A percentile compares a stretch with the other conserved stretches of the same genome.
Evolutionary conservation across 2,888 invertebrate species (phyloP).

Genomic region (Peribatodes rhomboidaria): DNA sequence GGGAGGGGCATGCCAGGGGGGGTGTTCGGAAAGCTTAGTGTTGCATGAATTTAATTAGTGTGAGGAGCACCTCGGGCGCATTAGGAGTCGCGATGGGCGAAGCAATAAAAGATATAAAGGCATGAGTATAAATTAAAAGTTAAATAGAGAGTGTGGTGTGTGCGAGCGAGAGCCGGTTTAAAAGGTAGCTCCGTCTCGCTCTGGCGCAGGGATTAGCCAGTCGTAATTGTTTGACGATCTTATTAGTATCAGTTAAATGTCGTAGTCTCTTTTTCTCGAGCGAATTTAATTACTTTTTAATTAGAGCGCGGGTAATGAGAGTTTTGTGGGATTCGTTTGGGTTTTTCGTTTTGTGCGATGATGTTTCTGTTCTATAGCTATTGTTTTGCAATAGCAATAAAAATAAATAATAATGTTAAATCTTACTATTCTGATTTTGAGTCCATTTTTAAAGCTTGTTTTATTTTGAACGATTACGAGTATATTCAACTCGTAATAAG

Average conservation of each 20-base stretch:
- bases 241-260: conserved; percentile 87
- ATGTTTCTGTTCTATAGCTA: conserved; percentile 49
- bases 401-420: neutral
- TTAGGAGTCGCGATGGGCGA: conserved; percentile 86
- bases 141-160: conserved; percentile 81
- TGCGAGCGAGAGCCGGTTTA: conserved; percentile 59
- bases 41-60: conserved; percentile 87
- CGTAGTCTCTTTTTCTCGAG: conserved; percentile 83
- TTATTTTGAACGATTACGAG: neutral
- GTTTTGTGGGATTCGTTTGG: conserved; percentile 70
- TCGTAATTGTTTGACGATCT: conserved; percentile 87
- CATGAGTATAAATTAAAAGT: conserved; percentile 87
- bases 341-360: conserved; percentile 59
- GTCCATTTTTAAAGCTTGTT: too few relatives aligned
- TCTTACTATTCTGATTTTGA: neutral
- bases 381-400: neutral
- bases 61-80: conserved; percentile 85
- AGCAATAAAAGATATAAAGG: conserved; percentile 87
- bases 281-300: conserved; percentile 86
- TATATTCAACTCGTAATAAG: too few relatives aligned
- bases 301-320: conserved; percentile 81
- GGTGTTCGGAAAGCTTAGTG: conserved; percentile 76
- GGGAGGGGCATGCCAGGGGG: conserved; percentile 58
- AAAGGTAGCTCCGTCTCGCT: conserved; percentile 52
- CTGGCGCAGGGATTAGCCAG: conserved; percentile 68